Evolutionary conservation across 2,113 vertebrate genomes (phyloP).

Genomic region (Cynocephalus volans): DNA sequence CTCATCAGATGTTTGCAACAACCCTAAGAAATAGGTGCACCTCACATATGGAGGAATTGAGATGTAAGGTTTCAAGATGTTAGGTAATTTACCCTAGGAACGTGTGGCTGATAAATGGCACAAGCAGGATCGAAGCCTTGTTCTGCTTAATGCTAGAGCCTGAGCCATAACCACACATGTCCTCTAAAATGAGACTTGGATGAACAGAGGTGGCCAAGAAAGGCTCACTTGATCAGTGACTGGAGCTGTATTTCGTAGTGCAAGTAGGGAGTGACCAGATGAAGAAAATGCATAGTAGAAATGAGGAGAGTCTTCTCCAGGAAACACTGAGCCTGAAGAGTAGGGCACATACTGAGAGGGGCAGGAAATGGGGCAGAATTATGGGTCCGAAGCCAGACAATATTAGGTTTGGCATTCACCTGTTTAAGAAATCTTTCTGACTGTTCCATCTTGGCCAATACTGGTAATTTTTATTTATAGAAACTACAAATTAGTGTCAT

Average conservation of each 20-base stretch:
- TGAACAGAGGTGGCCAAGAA: neutral
- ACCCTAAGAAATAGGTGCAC: neutral
- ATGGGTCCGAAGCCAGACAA: neutral
- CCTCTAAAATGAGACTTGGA: neutral
- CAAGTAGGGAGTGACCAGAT: neutral
- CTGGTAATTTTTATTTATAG: neutral
- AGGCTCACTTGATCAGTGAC: neutral
- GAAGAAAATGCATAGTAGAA: neutral
- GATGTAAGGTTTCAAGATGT: neutral
- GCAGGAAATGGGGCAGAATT: neutral
- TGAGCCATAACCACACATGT: no score
- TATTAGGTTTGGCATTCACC: neutral
- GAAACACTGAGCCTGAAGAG: neutral
- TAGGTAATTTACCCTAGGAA: rapidly evolving
- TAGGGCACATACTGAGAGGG: neutral
- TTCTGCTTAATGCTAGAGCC: neutral
- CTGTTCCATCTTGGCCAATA: neutral
- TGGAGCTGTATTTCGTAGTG: neutral
- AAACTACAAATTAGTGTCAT: neutral
- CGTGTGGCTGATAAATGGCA: rapidly evolving
- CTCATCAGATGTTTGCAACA: neutral
- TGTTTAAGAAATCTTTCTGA: neutral
- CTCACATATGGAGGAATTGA: neutral
- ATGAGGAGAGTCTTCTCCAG: neutral
- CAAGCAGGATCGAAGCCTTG: neutral